Conservation (phyloP, 1,140 invertebrate species). For the Temnothorax longispinosus region DNA sequence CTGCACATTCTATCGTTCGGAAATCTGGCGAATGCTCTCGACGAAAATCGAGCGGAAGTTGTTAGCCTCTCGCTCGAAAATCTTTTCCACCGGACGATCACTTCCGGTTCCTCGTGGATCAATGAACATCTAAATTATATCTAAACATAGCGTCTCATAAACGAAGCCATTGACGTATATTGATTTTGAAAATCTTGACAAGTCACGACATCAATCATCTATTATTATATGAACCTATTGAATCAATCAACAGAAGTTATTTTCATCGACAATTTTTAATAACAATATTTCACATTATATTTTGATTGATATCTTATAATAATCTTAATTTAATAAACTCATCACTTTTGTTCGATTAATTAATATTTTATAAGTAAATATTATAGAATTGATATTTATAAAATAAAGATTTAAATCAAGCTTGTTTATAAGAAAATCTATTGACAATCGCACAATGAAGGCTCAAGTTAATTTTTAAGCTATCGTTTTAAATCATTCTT, state of each 20-base stretch:
- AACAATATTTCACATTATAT: not conserved
- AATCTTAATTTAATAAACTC: not conserved
- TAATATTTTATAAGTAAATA: not conserved
- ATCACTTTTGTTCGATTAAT: not conserved
- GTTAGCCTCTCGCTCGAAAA: constrained; percentile 15
- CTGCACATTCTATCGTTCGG: constrained; percentile 80
- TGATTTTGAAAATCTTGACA: not conserved
- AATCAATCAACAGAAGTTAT: not conserved
- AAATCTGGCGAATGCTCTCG: constrained; percentile 50
- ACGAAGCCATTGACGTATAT: constrained; percentile 3
- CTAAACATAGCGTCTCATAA: not conserved
- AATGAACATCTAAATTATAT: constrained; percentile 54
- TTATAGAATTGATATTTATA: not conserved
- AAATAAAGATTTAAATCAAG: not conserved
- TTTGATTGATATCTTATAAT: not conserved
- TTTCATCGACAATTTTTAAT: not conserved
- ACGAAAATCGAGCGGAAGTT: constrained; percentile 44
- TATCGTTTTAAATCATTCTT: not conserved
- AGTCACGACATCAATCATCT: constrained; percentile 5
- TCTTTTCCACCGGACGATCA: constrained; percentile 29
- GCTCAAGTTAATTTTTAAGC: not conserved
- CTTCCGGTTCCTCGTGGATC: constrained; percentile 29
- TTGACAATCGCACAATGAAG: not conserved
- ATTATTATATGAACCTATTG: not conserved
- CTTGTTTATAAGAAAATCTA: not conserved